A percentile compares a stretch with the other conserved stretches of the same genome.
Conservation (phyloP, 2,113 vertebrate genomes). For the Toxotes chatareus region DNA sequence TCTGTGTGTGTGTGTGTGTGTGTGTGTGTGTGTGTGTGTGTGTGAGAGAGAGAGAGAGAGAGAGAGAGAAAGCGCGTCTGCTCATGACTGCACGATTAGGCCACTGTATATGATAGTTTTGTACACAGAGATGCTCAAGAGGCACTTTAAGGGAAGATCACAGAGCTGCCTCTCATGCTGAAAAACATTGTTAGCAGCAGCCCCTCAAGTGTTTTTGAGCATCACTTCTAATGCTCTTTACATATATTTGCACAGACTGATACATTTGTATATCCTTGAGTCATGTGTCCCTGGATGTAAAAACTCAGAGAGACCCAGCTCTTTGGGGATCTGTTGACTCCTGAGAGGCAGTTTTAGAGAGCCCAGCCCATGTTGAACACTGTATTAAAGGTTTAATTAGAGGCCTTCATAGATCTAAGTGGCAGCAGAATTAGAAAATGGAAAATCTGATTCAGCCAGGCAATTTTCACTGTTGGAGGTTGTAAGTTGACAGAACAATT, state of each 20-base stretch:
- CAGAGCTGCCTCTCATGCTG: constrained; percentile 40
- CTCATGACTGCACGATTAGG: constrained; percentile 50
- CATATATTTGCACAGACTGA: constrained; percentile 52
- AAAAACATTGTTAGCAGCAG: constrained; percentile 36
- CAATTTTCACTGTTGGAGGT: constrained; percentile 64
- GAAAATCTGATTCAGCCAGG: constrained; percentile 60
- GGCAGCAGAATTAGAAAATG: constrained; percentile 61
- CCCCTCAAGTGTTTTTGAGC: constrained; percentile 57
- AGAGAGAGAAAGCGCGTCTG: constrained; percentile 8
- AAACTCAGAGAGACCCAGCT: neutral
- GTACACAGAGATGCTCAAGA: constrained; percentile 52
- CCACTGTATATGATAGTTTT: constrained; percentile 57
- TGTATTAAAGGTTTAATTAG: constrained; percentile 57
- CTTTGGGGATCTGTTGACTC: constrained; percentile 24
- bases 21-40: neutral
- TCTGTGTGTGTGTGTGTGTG: constrained; percentile 4
- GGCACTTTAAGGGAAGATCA: constrained; percentile 55
- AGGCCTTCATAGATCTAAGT: constrained; percentile 45
- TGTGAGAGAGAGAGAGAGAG: neutral
- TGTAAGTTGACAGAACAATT: constrained; percentile 59
- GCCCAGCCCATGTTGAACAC: constrained; percentile 9
- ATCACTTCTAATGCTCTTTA: constrained; percentile 41
- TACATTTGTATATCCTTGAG: constrained; percentile 19
- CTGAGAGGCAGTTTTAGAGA: constrained; percentile 17
- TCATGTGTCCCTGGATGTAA: constrained; percentile 20